Conservation (phyloP, 1,140 invertebrate species). For the Mactra quadrangularis region DNA sequence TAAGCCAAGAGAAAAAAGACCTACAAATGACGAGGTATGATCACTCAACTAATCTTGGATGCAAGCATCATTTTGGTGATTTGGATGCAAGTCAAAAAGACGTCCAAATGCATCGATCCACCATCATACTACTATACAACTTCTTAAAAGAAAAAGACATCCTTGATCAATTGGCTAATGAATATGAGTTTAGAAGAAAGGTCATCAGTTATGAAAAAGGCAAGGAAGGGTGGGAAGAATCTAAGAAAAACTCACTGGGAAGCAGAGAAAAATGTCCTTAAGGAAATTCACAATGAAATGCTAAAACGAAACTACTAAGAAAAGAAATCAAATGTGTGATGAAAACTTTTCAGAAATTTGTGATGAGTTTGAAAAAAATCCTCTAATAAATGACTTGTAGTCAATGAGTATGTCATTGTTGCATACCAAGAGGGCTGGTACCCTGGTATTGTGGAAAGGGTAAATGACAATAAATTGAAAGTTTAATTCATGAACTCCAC, state of each 20-base stretch:
- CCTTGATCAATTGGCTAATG: constrained; percentile 4
- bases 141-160: neutral
- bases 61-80: constrained; percentile 34
- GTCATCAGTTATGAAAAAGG: neutral
- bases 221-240: neutral
- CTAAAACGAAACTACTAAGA: neutral
- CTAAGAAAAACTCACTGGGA: neutral
- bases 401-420: too few species aligned
- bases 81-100: constrained; percentile 23
- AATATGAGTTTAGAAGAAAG: neutral
- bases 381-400: neutral
- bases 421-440: constrained; percentile 29
- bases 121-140: constrained; percentile 13
- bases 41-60: neutral
- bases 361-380: neutral
- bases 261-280: neutral
- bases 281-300: neutral
- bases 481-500: constrained; percentile 26
- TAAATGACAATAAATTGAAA: neutral
- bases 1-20: neutral
- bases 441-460: neutral
- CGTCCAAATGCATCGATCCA: constrained; percentile 7
- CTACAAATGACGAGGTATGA: neutral
- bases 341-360: neutral
- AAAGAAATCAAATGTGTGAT: neutral